These are phyloP conservation scores for Neoitamus cyanurus DNA, from an alignment of 2,888 invertebrate species.

Conservation along the genomic window DNA sequence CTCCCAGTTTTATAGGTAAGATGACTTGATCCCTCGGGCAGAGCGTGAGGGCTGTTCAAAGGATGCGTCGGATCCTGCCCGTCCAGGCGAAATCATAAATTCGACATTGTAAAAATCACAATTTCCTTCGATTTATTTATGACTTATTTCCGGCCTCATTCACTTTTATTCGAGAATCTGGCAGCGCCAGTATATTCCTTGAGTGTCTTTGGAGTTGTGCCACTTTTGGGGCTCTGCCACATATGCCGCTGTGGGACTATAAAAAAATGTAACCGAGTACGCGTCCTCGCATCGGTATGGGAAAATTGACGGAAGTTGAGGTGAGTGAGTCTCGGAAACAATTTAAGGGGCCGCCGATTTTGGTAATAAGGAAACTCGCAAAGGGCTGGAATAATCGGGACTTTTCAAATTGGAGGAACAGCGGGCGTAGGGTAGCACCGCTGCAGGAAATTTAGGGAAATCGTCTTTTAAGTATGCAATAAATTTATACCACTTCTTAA, in stretches of 20 bases:
- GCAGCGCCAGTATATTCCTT: neutral
- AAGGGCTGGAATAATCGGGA: slow-evolving; percentile 25
- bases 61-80: neutral
- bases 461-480: neutral
- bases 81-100: neutral
- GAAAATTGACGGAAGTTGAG: slow-evolving; percentile 22
- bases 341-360: slow-evolving; percentile 29
- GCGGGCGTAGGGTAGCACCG: neutral
- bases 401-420: neutral
- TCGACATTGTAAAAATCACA: slow-evolving; percentile 53
- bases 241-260: neutral
- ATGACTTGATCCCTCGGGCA: neutral
- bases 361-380: slow-evolving; percentile 15
- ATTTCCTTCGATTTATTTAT: slow-evolving; percentile 57
- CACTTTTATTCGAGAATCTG: slow-evolving; percentile 42
- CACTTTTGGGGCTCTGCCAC: neutral
- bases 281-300: neutral
- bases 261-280: neutral
- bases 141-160: slow-evolving; percentile 58
- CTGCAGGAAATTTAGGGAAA: neutral
- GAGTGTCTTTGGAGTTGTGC: neutral
- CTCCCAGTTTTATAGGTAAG: slow-evolving; percentile 5
- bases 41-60: neutral
- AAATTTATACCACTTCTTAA: neutral
- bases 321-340: slow-evolving; percentile 32